Base-by-base conservation (phyloP, 2,113 vertebrate genomes). In the Poeciliopsis retropinna region DNA sequence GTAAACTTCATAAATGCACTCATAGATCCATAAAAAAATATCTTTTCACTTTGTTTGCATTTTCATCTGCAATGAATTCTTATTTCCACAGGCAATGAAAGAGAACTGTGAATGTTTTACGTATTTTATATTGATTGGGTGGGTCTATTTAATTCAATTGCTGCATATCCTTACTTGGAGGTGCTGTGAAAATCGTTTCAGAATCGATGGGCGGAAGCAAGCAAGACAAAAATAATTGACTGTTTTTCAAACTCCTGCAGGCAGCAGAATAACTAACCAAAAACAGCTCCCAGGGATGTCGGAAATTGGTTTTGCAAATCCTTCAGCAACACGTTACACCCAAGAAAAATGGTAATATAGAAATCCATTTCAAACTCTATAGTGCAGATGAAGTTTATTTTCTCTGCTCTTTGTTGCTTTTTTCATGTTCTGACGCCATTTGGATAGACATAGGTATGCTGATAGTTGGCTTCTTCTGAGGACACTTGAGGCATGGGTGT, bases 171-270 rank as follows among this genome's bases (percentile, higher is more conserved):
- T 89, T 91, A 91, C 91, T 92, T 90, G 85, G 88, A 81, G 85
- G 88, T 88, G 88, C 83, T 74, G 85, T 84, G 87, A 87, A 93
- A 93, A 93, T 93, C 91, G 86, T 93, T 94, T 72, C 87, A 80
- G 90, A 93, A 94, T 95, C 93, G 91, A 93, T 94, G 92, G 76
- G 87, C 91, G 92, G 92, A 94, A 94, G 91, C 90, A 81, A 84
- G 92, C 86, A 90, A 91, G 92, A 94, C 89, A 89, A 91, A 94
- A 94, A 94, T 94, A 94, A 95, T 94, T 93, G 92, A 95, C 90
- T 92, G 90, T 93, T 92, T 37, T 92, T 93, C 92, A 93, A 91
- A 93, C 85, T 93, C 91, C 93, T 88, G 89, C 91, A 88, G 94
- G 93, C 91, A 74, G 78, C 79, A 73, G 90, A 92, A 90, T 93